Conservation (phyloP, 2,113 vertebrate species). For the Otis tarda region DNA sequence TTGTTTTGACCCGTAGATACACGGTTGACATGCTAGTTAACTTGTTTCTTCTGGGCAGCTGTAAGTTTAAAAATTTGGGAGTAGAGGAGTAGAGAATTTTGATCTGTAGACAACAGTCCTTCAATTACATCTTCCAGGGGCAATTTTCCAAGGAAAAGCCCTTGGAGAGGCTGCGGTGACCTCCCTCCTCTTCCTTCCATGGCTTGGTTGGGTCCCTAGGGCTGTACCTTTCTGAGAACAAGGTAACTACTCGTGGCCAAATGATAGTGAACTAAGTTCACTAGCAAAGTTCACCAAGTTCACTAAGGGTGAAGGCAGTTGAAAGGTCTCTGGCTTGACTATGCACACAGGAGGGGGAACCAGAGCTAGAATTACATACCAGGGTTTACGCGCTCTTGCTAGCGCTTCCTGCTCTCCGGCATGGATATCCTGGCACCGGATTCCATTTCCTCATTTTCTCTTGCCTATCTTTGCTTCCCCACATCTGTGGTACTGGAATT, state of each 20-base stretch:
- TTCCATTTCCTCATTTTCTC: neutral
- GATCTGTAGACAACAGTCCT: neutral
- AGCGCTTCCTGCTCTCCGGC: neutral
- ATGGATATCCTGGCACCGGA: neutral
- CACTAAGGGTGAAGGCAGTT: neutral
- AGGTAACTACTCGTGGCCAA: rapidly evolving
- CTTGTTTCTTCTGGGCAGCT: neutral
- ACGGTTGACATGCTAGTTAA: neutral
- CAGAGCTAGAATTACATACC: neutral
- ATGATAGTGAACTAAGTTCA: neutral
- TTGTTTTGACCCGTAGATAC: neutral
- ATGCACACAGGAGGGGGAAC: neutral
- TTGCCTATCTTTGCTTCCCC: neutral
- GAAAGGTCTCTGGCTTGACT: neutral
- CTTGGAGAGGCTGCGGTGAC: neutral
- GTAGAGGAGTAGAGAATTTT: neutral
- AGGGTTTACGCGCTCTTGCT: rapidly evolving
- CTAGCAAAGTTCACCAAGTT: neutral
- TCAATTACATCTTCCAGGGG: neutral
- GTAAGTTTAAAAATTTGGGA: neutral
- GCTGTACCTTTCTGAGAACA: neutral
- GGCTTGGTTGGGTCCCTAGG: neutral
- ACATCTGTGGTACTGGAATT: neutral
- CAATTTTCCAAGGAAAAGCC: neutral
- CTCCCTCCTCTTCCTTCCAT: neutral